Conservation (phyloP, 2,113 vertebrate species). For the Anseranas semipalmata region DNA sequence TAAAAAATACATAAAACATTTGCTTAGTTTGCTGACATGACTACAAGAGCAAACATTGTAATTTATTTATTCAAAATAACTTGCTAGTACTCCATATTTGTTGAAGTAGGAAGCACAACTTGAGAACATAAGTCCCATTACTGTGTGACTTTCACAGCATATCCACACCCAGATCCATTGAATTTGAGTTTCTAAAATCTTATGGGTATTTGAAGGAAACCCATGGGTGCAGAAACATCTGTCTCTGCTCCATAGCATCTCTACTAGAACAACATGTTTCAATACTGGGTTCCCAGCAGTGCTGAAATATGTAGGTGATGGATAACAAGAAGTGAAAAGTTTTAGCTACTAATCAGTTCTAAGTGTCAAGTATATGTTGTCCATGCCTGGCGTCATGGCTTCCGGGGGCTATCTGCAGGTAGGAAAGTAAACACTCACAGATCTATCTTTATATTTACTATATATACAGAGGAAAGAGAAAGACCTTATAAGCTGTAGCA, state of each 20-base stretch:
- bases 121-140: background rate
- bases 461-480: background rate
- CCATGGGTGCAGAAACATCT: fast-evolving
- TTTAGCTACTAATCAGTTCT: background rate
- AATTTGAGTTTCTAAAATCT: background rate
- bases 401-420: background rate
- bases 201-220: background rate
- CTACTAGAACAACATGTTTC: background rate
- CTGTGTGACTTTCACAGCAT: background rate
- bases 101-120: background rate
- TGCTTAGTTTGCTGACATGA: background rate
- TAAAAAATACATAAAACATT: background rate
- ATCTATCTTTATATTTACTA: background rate
- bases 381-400: background rate
- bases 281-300: background rate
- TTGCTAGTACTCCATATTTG: background rate
- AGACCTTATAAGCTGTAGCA: background rate
- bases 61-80: background rate
- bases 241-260: background rate
- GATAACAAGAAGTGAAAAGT: background rate
- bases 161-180: background rate
- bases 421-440: background rate
- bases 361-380: background rate
- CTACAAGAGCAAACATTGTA: background rate
- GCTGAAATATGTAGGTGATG: background rate